Conservation (phyloP, 2,888 invertebrate species). For the Diarsia brunnea region DNA sequence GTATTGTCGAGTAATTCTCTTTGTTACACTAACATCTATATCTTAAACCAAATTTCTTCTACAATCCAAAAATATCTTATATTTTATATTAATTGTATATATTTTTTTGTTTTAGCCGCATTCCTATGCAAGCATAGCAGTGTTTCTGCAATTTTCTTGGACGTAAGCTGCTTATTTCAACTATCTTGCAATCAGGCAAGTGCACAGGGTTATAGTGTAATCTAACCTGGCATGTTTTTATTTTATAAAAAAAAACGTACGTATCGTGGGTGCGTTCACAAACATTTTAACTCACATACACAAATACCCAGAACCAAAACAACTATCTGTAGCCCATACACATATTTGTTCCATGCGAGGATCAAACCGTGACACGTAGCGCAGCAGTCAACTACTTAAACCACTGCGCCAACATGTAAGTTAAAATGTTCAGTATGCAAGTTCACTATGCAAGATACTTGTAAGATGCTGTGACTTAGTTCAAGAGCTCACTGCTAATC, state of each 20-base stretch:
- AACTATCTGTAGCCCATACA: no score
- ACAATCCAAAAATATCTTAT: neutral
- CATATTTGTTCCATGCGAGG: no score
- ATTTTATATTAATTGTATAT: neutral
- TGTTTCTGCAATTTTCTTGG: slow-evolving; percentile 18
- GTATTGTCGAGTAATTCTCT: slow-evolving; percentile 37
- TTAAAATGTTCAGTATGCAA: neutral
- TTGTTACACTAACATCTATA: slow-evolving; percentile 17
- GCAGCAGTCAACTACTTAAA: no score
- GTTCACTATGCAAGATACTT: neutral
- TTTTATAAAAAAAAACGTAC: no score
- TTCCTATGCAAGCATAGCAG: neutral
- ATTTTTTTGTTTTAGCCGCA: neutral
- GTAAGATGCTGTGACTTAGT: neutral
- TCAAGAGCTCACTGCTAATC: slow-evolving; percentile 72
- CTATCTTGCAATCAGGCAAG: neutral
- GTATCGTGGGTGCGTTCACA: no score
- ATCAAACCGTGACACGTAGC: no score
- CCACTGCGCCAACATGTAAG: neutral
- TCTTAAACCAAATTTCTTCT: neutral
- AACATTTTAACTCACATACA: no score
- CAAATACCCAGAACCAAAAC: no score
- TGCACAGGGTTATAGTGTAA: no score
- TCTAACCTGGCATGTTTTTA: neutral
- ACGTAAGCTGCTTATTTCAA: slow-evolving; percentile 23